Evolutionary conservation across 2,888 invertebrate species (phyloP).

Genomic region (Drosophila paranaensis): DNA sequence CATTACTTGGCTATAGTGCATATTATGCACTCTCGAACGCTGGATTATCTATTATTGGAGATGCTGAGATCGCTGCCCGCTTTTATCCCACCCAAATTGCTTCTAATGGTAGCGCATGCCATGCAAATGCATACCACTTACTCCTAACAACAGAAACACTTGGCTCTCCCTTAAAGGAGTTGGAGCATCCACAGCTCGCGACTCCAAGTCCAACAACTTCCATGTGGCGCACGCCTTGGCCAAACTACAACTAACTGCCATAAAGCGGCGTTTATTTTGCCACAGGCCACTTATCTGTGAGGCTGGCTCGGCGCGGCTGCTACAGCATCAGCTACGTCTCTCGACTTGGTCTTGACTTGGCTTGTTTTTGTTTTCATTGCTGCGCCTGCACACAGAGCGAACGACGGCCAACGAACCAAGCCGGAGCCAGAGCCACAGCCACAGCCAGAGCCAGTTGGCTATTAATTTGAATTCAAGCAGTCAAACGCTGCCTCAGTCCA

Average conservation of each 20-base stretch:
- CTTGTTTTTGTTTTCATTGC: slow-evolving; percentile 76
- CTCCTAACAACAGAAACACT: slow-evolving; percentile 64
- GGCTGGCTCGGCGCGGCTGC: slow-evolving; percentile 41
- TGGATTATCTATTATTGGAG: slow-evolving; percentile 48
- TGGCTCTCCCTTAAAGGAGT: slow-evolving; percentile 64
- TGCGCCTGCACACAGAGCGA: slow-evolving; percentile 51
- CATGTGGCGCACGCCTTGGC: slow-evolving; percentile 70
- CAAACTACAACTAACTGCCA: slow-evolving; percentile 76
- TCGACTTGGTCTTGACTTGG: slow-evolving; percentile 46
- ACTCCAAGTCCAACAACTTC: slow-evolving; percentile 29
- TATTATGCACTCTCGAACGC: slow-evolving; percentile 14
- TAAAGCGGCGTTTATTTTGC: slow-evolving; percentile 80
- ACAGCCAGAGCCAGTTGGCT: slow-evolving; percentile 64
- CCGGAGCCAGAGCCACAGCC: slow-evolving; percentile 43
- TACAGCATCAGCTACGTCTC: slow-evolving; percentile 15
- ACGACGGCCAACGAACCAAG: slow-evolving; percentile 61
- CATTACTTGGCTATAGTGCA: slow-evolving; percentile 27
- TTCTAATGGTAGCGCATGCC: slow-evolving; percentile 78
- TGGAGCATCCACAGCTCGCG: slow-evolving; percentile 42
- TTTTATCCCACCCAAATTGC: slow-evolving; percentile 76
- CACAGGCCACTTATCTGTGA: slow-evolving; percentile 78
- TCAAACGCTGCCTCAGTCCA: slow-evolving; percentile 67
- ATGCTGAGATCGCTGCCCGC: slow-evolving; percentile 43
- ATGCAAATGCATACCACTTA: slow-evolving; percentile 75
- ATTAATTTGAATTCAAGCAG: slow-evolving; percentile 83